These are phyloP conservation scores for Rotaria macrura DNA, from an alignment of 2,888 invertebrate species.

Conservation along the genomic window DNA sequence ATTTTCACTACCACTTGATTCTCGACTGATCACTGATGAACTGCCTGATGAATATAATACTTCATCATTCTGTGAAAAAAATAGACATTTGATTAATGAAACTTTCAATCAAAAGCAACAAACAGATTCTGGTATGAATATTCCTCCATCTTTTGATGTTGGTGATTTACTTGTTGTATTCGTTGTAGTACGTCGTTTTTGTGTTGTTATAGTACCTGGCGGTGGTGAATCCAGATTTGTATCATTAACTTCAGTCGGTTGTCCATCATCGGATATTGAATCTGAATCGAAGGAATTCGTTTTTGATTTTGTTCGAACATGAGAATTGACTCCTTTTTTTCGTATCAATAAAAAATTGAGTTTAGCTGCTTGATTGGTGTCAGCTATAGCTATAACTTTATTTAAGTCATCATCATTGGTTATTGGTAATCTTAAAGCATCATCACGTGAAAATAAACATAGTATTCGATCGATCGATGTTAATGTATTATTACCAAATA, in stretches of 20 bases:
- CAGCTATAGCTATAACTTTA: neutral
- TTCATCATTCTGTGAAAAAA: neutral
- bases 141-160: neutral
- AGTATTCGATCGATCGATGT: neutral
- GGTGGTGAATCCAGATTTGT: neutral
- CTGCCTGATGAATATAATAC: neutral
- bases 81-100: no score
- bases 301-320: neutral
- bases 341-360: neutral
- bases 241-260: neutral
- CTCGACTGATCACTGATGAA: neutral
- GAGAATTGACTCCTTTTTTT: neutral
- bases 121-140: neutral
- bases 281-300: neutral
- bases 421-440: neutral
- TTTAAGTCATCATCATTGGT: neutral
- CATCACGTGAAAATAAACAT: constrained; percentile 17
- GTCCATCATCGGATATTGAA: neutral
- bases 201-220: neutral
- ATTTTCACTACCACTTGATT: constrained; percentile 3
- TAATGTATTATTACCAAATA: neutral
- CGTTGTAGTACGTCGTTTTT: neutral
- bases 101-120: neutral
- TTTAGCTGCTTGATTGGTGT: neutral
- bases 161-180: neutral